Percentiles rank a stretch among this genome's conserved stretches.
Conservation (phyloP, 2,113 vertebrate genomes). For the Podocnemis expansa region DNA sequence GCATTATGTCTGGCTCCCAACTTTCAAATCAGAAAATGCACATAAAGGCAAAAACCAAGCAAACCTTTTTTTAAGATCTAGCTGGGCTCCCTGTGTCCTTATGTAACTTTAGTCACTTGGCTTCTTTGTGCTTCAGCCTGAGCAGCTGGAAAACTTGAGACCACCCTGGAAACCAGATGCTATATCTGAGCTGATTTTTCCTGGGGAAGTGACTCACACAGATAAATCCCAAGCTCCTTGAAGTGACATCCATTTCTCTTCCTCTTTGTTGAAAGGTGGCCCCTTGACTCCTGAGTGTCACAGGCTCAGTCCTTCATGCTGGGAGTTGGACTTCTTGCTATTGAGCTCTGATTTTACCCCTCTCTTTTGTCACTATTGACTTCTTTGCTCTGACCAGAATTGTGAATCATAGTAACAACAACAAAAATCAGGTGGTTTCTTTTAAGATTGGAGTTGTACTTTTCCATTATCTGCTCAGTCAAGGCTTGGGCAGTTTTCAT, state of each 20-base stretch:
- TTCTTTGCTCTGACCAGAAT: not conserved
- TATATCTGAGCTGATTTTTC: not conserved
- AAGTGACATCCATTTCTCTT: not conserved
- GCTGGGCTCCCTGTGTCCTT: not conserved
- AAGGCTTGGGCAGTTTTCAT: not conserved
- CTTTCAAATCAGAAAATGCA: not conserved
- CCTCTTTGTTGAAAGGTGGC: not conserved
- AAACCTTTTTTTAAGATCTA: not conserved
- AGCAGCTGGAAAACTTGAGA: conserved; percentile 34
- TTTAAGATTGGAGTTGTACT: not conserved
- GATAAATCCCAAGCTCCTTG: not conserved
- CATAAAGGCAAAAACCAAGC: not conserved
- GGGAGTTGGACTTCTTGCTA: not conserved
- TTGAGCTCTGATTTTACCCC: not conserved
- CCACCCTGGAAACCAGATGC: conserved; percentile 47
- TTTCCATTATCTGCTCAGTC: not conserved
- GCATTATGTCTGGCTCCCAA: not conserved
- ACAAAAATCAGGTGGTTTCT: not conserved
- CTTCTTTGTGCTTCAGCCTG: not conserved
- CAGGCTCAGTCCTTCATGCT: not conserved
- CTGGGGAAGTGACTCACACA: not conserved
- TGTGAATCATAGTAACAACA: not conserved
- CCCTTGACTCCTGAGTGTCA: not conserved
- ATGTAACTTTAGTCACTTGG: not conserved
- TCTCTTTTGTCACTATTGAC: not conserved